Evolutionary conservation across 2,797 vertebrate species (phyloP), one percentile per base, ranked within the genome.

Genomic region (Echiichthys vipera): DNA sequence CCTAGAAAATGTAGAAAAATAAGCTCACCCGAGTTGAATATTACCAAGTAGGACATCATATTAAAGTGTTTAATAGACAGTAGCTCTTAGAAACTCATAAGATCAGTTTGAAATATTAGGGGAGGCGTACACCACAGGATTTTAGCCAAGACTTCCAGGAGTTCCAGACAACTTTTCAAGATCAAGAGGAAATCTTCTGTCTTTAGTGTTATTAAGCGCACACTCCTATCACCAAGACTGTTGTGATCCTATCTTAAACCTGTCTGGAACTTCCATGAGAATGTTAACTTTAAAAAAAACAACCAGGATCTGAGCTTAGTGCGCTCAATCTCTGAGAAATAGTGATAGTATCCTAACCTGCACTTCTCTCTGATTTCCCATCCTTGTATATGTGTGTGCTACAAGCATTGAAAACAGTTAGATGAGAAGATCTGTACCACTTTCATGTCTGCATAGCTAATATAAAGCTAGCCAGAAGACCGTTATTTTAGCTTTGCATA

Each of bases 131-230:
- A 4, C 12, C 20, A 17, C 29, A 22, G 39, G 47, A 62, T 12
- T 55, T 40, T 1, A 58, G 25, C 40, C 42, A 42, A 32, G 61
- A 56, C 53, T 15, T 61, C 20, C 15, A 11, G 11, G 39, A 56
- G 27, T 58, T 59, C 46, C 45, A 70, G 66, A 34, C 53, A 45
- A 55, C 63, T 64, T 22, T 78, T 47, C 3, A 12, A 22, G 39
- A 65, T 65, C 12, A 53, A 61, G 37, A 63, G 39, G 50, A 73
- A 81, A 76, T 76, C 54, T 43, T 30, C 2, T 9, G 25, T 61
- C 37, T 40, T 74, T 29, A 59, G 53, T 24, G 36, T 29, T 56
- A 62, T 62, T 72, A 50, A 25, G 42, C 17, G 27, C 7, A 9
- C 2, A 4, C 39, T 55, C 57, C 25, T 22, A 9, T 59, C 65